A percentile compares a stretch with the other conserved stretches of the same genome.
These are phyloP conservation scores for Grammomys dolichurus DNA, from an alignment of 2,113 vertebrate genomes.

Conservation along the genomic window DNA sequence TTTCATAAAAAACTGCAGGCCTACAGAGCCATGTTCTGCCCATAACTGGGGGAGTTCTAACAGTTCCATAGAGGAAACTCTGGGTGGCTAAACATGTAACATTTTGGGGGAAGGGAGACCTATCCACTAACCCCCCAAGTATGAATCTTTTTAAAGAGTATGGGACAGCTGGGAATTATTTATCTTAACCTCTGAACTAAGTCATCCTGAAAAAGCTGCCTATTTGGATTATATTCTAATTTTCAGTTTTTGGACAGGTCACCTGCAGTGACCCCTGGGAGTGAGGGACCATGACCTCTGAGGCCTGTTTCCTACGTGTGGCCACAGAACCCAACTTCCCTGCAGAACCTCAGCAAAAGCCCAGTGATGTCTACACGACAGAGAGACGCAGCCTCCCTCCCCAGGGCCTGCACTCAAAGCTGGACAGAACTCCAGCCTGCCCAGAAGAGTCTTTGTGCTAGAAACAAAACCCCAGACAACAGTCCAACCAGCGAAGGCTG, in stretches of 20 bases:
- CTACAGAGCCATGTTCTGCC: neutral
- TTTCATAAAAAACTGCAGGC: neutral
- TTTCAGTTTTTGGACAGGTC: neutral
- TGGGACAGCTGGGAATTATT: neutral
- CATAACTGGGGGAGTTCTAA: accelerated
- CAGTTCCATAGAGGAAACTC: neutral
- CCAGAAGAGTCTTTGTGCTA: neutral
- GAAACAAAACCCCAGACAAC: neutral
- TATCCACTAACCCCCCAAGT: neutral
- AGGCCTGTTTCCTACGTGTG: neutral
- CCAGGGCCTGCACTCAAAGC: neutral
- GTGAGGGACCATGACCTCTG: neutral
- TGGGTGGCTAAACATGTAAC: neutral
- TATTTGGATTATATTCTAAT: neutral
- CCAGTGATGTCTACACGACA: neutral
- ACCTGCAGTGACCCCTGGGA: neutral
- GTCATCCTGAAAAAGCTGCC: neutral
- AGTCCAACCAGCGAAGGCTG: neutral
- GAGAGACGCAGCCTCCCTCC: neutral
- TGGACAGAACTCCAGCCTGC: neutral
- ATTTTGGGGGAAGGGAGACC: neutral
- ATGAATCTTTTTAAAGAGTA: neutral
- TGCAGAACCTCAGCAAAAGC: neutral
- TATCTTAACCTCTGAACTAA: neutral
- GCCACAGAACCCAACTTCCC: neutral